Evolutionary conservation across 2,888 invertebrate species (phyloP).

Genomic region (Reticulitermes lucifugus): DNA sequence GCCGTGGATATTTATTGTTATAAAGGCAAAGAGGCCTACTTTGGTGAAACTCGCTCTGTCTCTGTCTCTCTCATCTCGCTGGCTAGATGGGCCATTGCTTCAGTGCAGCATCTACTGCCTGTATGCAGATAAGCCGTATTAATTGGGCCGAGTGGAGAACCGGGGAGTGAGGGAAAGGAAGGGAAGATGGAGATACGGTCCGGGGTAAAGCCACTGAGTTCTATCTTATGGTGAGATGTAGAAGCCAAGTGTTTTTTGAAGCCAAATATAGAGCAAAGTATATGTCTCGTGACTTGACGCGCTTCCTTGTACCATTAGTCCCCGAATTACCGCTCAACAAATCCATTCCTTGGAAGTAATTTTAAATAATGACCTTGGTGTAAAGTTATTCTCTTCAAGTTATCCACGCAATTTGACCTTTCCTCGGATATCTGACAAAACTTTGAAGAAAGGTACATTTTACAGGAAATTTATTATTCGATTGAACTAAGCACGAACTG

Average conservation of each 20-base stretch:
- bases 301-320: not conserved
- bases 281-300: not conserved
- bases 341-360: too few species aligned
- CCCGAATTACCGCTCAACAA: too few species aligned
- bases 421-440: too few species aligned
- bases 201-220: conserved; percentile 44
- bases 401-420: too few species aligned
- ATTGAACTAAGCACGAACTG: too few species aligned
- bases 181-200: conserved; percentile 50
- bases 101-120: conserved; percentile 51
- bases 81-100: conserved; percentile 46
- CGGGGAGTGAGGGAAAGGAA: conserved; percentile 1
- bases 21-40: conserved; percentile 53
- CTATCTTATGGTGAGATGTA: conserved; percentile 35
- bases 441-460: too few species aligned
- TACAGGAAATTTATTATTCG: too few species aligned
- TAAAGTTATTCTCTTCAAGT: too few species aligned
- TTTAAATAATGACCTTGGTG: too few species aligned
- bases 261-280: not conserved
- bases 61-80: conserved; percentile 37
- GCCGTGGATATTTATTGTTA: conserved; percentile 54
- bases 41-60: conserved; percentile 49
- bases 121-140: conserved; percentile 56
- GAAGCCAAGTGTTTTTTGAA: conserved; percentile 21
- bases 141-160: conserved; percentile 53